phyloP scores from a whole-genome alignment of 2,113 vertebrate genomes.

The Leptosomus discolor region DNA sequence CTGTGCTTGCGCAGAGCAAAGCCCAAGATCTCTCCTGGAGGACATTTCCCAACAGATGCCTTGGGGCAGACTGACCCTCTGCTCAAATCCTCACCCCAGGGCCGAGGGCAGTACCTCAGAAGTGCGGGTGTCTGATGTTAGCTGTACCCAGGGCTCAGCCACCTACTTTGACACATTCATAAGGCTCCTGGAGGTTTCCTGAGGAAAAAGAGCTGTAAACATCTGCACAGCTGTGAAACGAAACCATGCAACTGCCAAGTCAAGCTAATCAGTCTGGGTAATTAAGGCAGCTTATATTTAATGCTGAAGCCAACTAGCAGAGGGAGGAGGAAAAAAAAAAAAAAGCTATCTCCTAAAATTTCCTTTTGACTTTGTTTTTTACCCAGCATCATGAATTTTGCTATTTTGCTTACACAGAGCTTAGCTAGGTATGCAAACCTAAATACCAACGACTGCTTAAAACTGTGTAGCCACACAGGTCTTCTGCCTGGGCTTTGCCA shows the following conservation, averaged over 20 bases:
- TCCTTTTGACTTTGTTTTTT: conserved; percentile 55
- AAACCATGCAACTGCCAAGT: conserved; percentile 22
- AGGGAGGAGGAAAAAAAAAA: not conserved
- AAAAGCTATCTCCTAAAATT: conserved; percentile 55
- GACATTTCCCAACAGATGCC: not conserved
- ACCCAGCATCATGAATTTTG: conserved; percentile 44
- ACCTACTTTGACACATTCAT: not conserved
- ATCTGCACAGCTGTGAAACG: conserved; percentile 42
- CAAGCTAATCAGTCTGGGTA: conserved; percentile 61
- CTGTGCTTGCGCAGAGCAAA: not conserved
- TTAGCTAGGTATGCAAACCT: conserved; percentile 41
- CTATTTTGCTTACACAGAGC: conserved; percentile 36
- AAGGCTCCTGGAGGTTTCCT: not conserved
- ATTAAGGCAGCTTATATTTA: conserved; percentile 66
- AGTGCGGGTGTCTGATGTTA: not conserved
- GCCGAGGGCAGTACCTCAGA: not conserved
- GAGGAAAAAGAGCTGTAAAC: conserved; percentile 1
- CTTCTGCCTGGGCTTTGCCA: conserved; percentile 24
- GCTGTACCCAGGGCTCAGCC: not conserved
- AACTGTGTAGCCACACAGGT: not conserved
- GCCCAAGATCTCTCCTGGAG: not conserved
- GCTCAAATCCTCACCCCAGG: not conserved
- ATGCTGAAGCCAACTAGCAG: conserved; percentile 42
- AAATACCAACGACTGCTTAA: conserved; percentile 49
- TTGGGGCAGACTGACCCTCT: not conserved